Evolutionary conservation across 2,797 vertebrate genomes (phyloP).

Genomic region (Muscicapa striata): DNA sequence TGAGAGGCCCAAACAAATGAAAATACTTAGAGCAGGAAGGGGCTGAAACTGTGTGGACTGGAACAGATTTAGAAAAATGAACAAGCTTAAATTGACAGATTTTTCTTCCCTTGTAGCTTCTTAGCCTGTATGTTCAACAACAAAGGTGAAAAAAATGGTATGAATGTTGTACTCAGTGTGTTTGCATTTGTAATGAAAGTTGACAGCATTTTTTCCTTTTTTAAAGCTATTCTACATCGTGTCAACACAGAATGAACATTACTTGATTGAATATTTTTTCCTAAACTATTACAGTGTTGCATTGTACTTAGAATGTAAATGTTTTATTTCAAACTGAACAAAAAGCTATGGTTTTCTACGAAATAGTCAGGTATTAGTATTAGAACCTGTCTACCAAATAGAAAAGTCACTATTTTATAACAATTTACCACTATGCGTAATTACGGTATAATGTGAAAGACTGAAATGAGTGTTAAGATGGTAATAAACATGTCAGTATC

Average conservation of each 20-base stretch:
- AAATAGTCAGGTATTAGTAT: conserved; percentile 72
- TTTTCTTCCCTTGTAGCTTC: conserved; percentile 58
- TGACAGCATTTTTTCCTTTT: conserved; percentile 60
- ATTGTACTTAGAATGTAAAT: conserved; percentile 72
- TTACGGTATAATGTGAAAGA: conserved; percentile 82
- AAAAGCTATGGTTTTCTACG: conserved; percentile 69
- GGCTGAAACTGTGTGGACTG: conserved; percentile 57
- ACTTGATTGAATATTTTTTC: conserved; percentile 60
- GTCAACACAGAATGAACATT: conserved; percentile 63
- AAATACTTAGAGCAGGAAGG: conserved; percentile 50
- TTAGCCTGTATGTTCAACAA: conserved; percentile 76
- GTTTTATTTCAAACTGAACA: conserved; percentile 67
- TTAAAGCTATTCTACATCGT: conserved; percentile 65
- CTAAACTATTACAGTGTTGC: conserved; percentile 71
- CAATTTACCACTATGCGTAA: conserved; percentile 80
- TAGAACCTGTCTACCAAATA: conserved; percentile 73
- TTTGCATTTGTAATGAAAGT: conserved; percentile 69
- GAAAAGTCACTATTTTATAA: conserved; percentile 77
- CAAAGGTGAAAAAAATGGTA: conserved; percentile 56
- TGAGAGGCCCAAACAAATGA: conserved; percentile 22
- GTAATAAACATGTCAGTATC: conserved; percentile 79
- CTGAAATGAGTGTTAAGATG: conserved; percentile 71
- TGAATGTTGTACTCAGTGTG: conserved; percentile 71
- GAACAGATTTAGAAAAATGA: conserved; percentile 43
- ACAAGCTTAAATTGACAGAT: conserved; percentile 4